Evolutionary conservation across 2,113 vertebrate species (phyloP).

Genomic region (Mystacornis crossleyi): DNA sequence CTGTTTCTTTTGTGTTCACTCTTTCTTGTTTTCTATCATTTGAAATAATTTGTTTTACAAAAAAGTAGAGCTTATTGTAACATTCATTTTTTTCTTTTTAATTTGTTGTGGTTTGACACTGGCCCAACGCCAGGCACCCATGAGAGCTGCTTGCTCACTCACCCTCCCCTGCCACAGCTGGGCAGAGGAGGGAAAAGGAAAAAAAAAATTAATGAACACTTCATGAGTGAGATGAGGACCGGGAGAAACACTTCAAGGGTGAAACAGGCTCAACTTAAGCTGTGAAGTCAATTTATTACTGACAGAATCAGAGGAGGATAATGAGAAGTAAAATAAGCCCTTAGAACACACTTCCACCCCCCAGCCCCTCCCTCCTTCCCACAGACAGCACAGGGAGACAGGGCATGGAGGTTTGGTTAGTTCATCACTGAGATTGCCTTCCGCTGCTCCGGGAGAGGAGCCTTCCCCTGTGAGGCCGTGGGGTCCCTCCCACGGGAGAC

Average conservation of each 20-base stretch:
- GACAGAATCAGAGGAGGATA: neutral
- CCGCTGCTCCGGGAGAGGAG: neutral
- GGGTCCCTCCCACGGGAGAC: neutral
- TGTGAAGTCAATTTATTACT: neutral
- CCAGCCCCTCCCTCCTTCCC: neutral
- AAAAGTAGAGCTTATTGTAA: neutral
- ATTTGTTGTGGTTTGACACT: neutral
- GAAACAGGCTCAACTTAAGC: neutral
- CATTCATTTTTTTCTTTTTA: neutral
- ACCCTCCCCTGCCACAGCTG: neutral
- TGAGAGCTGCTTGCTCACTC: rapidly evolving
- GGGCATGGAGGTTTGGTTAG: neutral
- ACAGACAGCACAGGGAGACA: neutral
- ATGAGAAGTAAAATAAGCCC: neutral
- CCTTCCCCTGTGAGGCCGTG: neutral
- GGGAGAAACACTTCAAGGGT: neutral
- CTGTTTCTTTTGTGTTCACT: neutral
- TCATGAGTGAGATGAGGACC: neutral
- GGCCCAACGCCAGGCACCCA: neutral
- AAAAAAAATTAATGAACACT: neutral
- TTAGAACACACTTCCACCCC: neutral
- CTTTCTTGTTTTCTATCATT: neutral
- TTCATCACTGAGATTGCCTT: neutral
- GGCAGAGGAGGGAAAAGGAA: neutral
- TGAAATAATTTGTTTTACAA: neutral